phyloP scores from a whole-genome alignment of 2,113 vertebrate species.

The Heliornis fulica region DNA sequence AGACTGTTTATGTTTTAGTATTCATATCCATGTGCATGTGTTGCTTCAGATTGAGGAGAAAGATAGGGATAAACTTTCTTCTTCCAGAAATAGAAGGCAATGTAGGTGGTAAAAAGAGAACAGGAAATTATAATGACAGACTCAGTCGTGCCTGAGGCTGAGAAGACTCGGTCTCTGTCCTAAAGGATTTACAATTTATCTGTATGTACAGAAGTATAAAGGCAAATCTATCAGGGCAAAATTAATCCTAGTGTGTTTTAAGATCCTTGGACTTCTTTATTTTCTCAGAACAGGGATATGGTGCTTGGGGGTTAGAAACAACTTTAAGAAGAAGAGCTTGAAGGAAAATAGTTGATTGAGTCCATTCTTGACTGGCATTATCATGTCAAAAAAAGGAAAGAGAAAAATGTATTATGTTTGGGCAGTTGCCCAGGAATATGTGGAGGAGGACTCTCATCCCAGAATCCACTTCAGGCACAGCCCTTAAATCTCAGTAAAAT shows the following conservation, averaged over 20 bases:
- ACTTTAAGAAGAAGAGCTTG: neutral
- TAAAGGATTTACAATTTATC: neutral
- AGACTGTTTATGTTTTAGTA: neutral
- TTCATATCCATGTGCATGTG: neutral
- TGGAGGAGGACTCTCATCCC: conserved; percentile 11
- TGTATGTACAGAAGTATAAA: neutral
- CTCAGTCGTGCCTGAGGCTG: neutral
- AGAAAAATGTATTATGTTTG: neutral
- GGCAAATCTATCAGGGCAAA: neutral
- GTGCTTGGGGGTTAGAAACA: neutral
- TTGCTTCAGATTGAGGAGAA: neutral
- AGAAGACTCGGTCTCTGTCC: neutral
- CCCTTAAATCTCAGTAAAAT: conserved; percentile 31
- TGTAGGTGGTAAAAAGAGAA: neutral
- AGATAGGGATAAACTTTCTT: neutral
- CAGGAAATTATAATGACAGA: neutral
- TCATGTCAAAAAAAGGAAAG: neutral
- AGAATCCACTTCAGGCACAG: neutral
- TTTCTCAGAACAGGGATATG: neutral
- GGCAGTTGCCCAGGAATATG: neutral
- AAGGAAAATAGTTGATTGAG: neutral
- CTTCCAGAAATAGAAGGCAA: neutral
- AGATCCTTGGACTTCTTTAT: neutral
- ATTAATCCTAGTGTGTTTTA: neutral
- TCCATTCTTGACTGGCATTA: neutral